phyloP scores from a whole-genome alignment of 2,888 invertebrate species.

The Cheilosia impressa region DNA sequence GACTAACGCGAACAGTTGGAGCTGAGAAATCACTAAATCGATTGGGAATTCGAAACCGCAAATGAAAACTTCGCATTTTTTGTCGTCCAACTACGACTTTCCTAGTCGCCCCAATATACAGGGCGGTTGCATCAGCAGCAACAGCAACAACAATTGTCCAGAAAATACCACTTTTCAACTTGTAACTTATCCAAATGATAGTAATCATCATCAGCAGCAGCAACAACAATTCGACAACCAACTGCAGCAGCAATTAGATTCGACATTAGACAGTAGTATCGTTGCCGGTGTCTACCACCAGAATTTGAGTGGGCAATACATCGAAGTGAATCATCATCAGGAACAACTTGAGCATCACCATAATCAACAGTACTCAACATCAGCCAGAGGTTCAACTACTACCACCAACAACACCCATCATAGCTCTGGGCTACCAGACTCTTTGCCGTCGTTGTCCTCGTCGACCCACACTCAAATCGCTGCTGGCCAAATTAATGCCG shows the following conservation, averaged over 20 bases:
- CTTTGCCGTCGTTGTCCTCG: slow-evolving; percentile 47
- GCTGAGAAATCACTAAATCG: slow-evolving; percentile 56
- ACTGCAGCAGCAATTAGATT: slow-evolving; percentile 40
- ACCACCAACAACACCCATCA: slow-evolving; percentile 47
- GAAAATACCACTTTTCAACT: slow-evolving; percentile 51
- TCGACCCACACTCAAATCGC: slow-evolving; percentile 53
- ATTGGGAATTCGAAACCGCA: slow-evolving; percentile 74
- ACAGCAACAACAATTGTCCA: slow-evolving; percentile 69
- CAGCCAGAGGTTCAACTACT: slow-evolving; percentile 43
- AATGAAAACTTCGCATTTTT: slow-evolving; percentile 80
- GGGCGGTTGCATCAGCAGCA: slow-evolving; percentile 76
- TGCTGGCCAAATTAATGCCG: slow-evolving; percentile 60
- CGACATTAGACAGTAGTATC: slow-evolving; percentile 31
- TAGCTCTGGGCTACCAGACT: slow-evolving; percentile 49
- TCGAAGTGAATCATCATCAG: slow-evolving; percentile 69
- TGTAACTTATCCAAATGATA: slow-evolving; percentile 62
- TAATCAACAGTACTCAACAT: slow-evolving; percentile 40
- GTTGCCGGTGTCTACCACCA: slow-evolving; percentile 56
- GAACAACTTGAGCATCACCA: slow-evolving; percentile 49
- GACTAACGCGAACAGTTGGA: slow-evolving; percentile 45
- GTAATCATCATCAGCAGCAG: slow-evolving; percentile 42
- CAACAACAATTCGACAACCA: slow-evolving; percentile 64
- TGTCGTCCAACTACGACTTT: slow-evolving; percentile 79
- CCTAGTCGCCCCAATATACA: slow-evolving; percentile 78
- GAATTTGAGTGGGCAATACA: slow-evolving; percentile 61